Conservation (phyloP, 2,888 invertebrate species). For the Chrysodeixis includens region DNA sequence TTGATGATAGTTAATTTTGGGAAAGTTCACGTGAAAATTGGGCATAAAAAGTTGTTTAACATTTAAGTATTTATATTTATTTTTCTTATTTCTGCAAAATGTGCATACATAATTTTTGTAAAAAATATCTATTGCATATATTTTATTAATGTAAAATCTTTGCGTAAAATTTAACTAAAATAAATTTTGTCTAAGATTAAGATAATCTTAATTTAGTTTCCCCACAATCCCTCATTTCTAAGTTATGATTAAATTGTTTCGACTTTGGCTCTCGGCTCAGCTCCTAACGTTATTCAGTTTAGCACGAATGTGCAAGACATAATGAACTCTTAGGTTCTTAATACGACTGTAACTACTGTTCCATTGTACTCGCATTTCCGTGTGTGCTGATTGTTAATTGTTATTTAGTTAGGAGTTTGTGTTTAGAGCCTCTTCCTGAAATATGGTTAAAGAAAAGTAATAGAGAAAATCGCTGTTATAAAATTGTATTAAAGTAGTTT, state of each 20-base stretch:
- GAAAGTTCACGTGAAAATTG: slow-evolving; percentile 54
- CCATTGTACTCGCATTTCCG: background rate
- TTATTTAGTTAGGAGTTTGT: too few relatives aligned
- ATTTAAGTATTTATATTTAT: too few relatives aligned
- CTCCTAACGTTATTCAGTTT: background rate
- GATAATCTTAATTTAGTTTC: slow-evolving; percentile 4
- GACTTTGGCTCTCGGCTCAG: background rate
- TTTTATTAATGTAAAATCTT: too few relatives aligned
- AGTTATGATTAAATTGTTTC: slow-evolving; percentile 4
- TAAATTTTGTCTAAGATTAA: background rate
- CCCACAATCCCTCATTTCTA: background rate
- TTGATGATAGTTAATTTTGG: slow-evolving; percentile 38
- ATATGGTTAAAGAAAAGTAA: too few relatives aligned
- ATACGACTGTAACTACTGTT: background rate
- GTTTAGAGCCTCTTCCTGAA: too few relatives aligned
- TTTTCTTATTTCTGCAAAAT: too few relatives aligned
- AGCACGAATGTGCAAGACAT: background rate
- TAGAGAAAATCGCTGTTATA: too few relatives aligned
- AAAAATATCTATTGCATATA: too few relatives aligned
- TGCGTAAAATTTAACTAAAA: too few relatives aligned
- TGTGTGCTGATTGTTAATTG: too few relatives aligned
- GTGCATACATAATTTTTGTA: too few relatives aligned
- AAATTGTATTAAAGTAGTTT: too few relatives aligned
- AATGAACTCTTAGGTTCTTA: background rate
- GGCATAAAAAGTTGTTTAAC: slow-evolving; percentile 18